A percentile compares a stretch with the other conserved stretches of the same genome.
Evolutionary conservation across 2,888 invertebrate genomes (phyloP).

Genomic region (Hirudinaria manillensis): DNA sequence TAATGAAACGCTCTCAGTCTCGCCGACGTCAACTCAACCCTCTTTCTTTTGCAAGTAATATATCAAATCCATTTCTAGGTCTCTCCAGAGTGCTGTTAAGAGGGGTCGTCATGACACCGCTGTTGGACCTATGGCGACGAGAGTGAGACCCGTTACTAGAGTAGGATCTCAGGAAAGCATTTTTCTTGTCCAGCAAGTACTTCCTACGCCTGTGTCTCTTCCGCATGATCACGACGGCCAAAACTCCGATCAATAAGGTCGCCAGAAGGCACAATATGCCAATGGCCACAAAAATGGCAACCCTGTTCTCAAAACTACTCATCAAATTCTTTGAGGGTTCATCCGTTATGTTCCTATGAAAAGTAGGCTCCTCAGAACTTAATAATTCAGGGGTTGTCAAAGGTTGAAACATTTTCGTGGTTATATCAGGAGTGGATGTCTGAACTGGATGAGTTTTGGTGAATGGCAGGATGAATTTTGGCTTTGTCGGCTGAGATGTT

Average conservation of each 20-base stretch:
- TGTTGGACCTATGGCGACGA: conserved; percentile 15
- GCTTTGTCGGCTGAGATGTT: not conserved
- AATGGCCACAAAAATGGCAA: not conserved
- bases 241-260: not conserved
- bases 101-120: conserved; percentile 4
- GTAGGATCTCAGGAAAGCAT: conserved; percentile 14
- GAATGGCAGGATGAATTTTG: not conserved
- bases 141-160: conserved; percentile 6
- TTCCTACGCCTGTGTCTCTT: not conserved
- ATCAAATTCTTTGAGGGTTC: not conserved
- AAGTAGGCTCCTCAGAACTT: not conserved
- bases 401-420: not conserved
- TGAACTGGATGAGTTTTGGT: not conserved
- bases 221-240: not conserved
- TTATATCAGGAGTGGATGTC: conserved; percentile 1
- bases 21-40: not conserved
- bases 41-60: conserved; percentile 14
- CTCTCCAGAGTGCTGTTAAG: not conserved
- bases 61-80: conserved; percentile 23
- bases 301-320: not conserved
- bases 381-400: not conserved
- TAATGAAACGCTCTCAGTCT: too few relatives aligned
- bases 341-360: not conserved
- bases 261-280: conserved; percentile 1
- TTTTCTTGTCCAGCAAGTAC: conserved; percentile 18